Evolutionary conservation across 2,797 vertebrate genomes (phyloP), one percentile per base, ranked within the genome.

Genomic region (Lepus oiostolus): DNA sequence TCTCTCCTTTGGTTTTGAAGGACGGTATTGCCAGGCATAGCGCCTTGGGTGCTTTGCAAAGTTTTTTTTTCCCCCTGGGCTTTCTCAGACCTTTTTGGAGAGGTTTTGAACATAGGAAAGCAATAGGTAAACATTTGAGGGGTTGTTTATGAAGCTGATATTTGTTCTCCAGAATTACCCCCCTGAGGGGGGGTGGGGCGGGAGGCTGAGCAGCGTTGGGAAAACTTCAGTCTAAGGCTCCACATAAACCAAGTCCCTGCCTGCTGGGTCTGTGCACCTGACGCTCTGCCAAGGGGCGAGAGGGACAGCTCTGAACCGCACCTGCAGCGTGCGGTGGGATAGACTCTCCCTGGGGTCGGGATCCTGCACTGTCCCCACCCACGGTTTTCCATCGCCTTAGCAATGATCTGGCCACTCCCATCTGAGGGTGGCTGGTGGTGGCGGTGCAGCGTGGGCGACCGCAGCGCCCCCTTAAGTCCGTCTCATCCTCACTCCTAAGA

Each of bases 101-200:
- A 50, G 71, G 95, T 85, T 95, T 32, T 90, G 35, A 50, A 74
- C 63, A 76, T 70, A 62, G 7, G 47, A 68, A 68, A 47, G 63
- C 65, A 65, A 65, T 26, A 70, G 24, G n/a, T 35, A 83, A 85
- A 85, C 35, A 77, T 89, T 79, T 87, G 13, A 60, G 68, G 42
- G 65, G n/a, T 26, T 88, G 74, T 47, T 67, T 87, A 9, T 21
- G 70, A 92, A 88, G 76, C 19, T 90, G 75, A 28, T 50, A 38
- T 83, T 88, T 92, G 54, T 79, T 82, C 93, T 74, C 72, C 47
- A 42, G 63, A 87, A 94, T 62, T 24, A 76, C 26, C 47, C 21
- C 63, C 14, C 0, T 47, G 38, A 84, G 11, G 5, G 35, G 28
- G 16, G 35, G 12, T 76, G 2, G 35, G n/a, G 4, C 2, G 38